Percentiles rank a stretch among this genome's conserved stretches.
phyloP scores from a whole-genome alignment of 1,140 invertebrate species.

The Spodoptera litura region DNA sequence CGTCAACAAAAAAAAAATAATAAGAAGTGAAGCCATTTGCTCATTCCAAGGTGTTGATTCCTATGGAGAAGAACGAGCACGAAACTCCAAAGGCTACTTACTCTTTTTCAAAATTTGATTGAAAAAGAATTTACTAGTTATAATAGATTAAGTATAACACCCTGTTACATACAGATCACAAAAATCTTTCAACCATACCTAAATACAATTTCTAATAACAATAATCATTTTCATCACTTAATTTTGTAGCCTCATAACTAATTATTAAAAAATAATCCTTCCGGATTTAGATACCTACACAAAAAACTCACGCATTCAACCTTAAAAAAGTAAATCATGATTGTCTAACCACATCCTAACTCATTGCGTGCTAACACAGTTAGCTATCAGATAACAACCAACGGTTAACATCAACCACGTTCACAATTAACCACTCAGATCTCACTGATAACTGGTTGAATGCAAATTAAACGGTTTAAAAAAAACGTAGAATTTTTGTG shows the following conservation, averaged over 20 bases:
- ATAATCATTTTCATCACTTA: background rate
- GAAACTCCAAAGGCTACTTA: too few relatives aligned
- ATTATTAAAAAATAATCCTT: background rate
- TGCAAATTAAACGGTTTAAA: slow-evolving; percentile 72
- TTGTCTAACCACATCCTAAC: slow-evolving; percentile 43
- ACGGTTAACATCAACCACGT: slow-evolving; percentile 69
- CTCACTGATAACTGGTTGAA: slow-evolving; percentile 65
- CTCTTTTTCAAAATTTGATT: too few relatives aligned
- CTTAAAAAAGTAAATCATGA: background rate
- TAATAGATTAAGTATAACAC: too few relatives aligned
- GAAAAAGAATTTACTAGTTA: too few relatives aligned
- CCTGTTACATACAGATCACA: too few relatives aligned
- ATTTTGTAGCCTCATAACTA: background rate
- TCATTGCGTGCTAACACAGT: slow-evolving; percentile 57
- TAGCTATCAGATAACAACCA: slow-evolving; percentile 69
- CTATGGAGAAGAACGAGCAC: too few relatives aligned
- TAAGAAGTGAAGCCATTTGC: too few relatives aligned
- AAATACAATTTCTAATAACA: too few relatives aligned
- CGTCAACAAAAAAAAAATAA: too few relatives aligned
- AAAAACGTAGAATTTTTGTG: slow-evolving; percentile 47
- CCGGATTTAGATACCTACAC: background rate
- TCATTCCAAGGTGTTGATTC: too few relatives aligned
- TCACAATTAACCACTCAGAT: slow-evolving; percentile 80
- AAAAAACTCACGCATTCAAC: background rate
- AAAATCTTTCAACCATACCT: too few relatives aligned